Base-by-base conservation (phyloP, 2,888 invertebrate genomes). In the Drosophila bunnanda region DNA sequence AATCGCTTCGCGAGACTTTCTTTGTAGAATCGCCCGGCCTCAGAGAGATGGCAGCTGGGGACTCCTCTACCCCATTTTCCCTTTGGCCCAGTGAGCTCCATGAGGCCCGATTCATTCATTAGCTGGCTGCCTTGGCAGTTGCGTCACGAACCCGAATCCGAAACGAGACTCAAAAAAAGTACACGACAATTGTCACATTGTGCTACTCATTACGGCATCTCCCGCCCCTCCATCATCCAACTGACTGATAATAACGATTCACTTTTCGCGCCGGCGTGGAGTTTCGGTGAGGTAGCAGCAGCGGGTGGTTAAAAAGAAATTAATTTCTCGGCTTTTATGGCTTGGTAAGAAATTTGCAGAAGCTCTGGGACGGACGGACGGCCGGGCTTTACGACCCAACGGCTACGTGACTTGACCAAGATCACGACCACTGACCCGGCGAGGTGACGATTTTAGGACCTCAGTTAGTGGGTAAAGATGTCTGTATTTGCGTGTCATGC, bases 161-260 rank as follows among this genome's bases (percentile, higher is more conserved):
- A 72, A 53, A 61, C 60, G 62, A 72, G 70, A 72, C 73, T 55
- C 50, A 74, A 73, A 44, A 73, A 44, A 52, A 74, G 39, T 64
- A 67, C 60, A 81, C 80, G 77, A 75, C 80, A 88, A 82, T 88
- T 82, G 82, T 82, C 82, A 58, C 86, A 82, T 88, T 88, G 76
- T 82, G 69, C 48, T 65, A 46, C 62, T 61, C 71, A 69, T 73
- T 75, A 75, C 75, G 58, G 78, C 82, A 82, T 85, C 75, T 75
- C 86, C 61, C 82, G 67, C 58, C 75, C 59, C 36, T 48, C 52
- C 50, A 25, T 20, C 15, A 25, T 5, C 17, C 48, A 50, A 30
- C 39, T 36, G 17, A 4, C 62, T n/a, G 22, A 54, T 65, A 52
- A 74, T 73, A 53, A 41, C 72, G 53, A 70, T 71, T 70, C 72